phyloP scores from a whole-genome alignment of 2,888 invertebrate species.

The Ceramica pisi region DNA sequence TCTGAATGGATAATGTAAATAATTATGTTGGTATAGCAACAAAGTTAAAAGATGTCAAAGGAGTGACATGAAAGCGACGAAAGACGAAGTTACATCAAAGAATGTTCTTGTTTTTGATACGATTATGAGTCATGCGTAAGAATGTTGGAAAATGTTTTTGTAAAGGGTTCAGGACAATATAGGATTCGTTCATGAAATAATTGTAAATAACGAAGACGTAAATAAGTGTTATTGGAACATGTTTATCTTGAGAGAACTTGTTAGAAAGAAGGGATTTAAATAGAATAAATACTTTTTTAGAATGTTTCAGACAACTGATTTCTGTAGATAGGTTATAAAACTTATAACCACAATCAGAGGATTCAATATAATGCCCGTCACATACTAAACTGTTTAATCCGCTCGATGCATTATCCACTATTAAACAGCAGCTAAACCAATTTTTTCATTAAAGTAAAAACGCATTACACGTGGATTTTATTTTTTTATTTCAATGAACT shows the following conservation, averaged over 20 bases:
- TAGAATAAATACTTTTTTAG: too few relatives aligned
- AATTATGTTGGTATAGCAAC: slow-evolving; percentile 51
- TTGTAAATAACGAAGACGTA: neutral
- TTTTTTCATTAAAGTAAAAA: neutral
- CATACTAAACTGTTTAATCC: too few relatives aligned
- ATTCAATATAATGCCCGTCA: too few relatives aligned
- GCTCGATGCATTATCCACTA: too few relatives aligned
- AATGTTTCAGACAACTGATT: neutral
- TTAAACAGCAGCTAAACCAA: too few relatives aligned
- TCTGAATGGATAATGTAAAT: slow-evolving; percentile 15
- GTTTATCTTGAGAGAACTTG: neutral
- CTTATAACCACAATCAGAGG: too few relatives aligned
- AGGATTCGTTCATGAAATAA: slow-evolving; percentile 18
- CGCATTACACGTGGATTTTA: neutral
- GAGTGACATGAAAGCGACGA: slow-evolving; percentile 72
- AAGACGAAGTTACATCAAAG: slow-evolving; percentile 77
- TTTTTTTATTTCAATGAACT: too few relatives aligned
- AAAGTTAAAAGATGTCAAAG: slow-evolving; percentile 76
- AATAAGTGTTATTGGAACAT: slow-evolving; percentile 9
- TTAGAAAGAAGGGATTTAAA: neutral
- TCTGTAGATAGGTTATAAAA: too few relatives aligned
- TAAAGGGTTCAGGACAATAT: slow-evolving; percentile 42
- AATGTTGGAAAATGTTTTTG: slow-evolving; percentile 58
- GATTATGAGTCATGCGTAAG: slow-evolving; percentile 71
- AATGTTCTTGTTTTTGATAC: slow-evolving; percentile 63